These are phyloP conservation scores for Phoxinus phoxinus DNA, from an alignment of 2,113 vertebrate species.

Conservation along the genomic window DNA sequence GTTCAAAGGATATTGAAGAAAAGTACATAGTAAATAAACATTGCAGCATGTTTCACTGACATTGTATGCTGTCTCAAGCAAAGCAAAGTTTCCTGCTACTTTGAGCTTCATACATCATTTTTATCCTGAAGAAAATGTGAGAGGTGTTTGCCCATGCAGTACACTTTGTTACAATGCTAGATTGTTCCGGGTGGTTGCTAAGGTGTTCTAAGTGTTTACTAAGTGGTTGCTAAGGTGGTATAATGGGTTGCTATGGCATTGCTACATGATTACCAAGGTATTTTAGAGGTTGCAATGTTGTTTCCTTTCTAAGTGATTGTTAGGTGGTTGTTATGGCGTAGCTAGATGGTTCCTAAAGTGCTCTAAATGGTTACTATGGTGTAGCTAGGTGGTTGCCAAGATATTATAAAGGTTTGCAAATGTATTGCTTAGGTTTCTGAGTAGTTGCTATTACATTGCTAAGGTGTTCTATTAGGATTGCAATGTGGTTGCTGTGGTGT, in stretches of 20 bases:
- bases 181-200: not conserved
- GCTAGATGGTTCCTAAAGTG: no score
- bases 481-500: no score
- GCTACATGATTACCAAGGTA: no score
- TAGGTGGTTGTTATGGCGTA: no score
- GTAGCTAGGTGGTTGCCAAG: no score
- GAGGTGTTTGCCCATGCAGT: not conserved
- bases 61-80: not conserved
- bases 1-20: conserved; percentile 23
- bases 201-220: not conserved
- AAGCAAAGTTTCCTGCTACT: not conserved
- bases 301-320: no score
- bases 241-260: not conserved
- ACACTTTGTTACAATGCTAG: not conserved
- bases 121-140: not conserved
- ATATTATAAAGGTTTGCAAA: no score
- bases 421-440: no score
- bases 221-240: not conserved
- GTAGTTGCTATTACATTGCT: no score
- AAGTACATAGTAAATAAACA: conserved; percentile 31
- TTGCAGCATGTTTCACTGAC: not conserved
- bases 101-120: not conserved
- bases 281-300: no score
- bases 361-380: no score
- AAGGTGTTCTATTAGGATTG: no score